Conservation (phyloP, 2,888 invertebrate species). For the Neuroscelio doddi region DNA sequence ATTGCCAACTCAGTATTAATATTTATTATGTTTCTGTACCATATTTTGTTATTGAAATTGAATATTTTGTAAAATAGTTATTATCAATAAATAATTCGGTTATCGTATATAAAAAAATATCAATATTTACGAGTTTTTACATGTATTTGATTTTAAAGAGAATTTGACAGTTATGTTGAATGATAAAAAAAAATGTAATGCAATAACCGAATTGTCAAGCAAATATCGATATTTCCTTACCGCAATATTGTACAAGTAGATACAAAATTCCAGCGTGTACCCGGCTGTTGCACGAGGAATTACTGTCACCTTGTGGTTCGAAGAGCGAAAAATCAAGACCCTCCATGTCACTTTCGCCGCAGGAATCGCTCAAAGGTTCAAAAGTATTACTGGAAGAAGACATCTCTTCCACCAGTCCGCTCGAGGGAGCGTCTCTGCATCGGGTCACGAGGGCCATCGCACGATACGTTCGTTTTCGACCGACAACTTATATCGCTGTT, state of each 20-base stretch:
- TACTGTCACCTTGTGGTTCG: slow-evolving; percentile 74
- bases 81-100: no score
- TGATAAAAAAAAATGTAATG: no score
- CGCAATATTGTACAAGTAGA: slow-evolving; percentile 66
- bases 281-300: slow-evolving; percentile 67
- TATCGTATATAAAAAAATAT: no score
- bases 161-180: no score
- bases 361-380: slow-evolving; percentile 77
- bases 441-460: slow-evolving; percentile 56
- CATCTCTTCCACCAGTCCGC: slow-evolving; percentile 45
- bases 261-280: slow-evolving; percentile 68
- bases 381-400: slow-evolving; percentile 67
- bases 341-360: slow-evolving; percentile 78
- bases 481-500: no score
- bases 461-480: slow-evolving; percentile 8
- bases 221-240: slow-evolving; percentile 56
- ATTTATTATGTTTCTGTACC: no score
- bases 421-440: slow-evolving; percentile 12
- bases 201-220: no score
- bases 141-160: no score
- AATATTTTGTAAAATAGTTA: no score
- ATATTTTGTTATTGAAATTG: no score
- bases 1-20: no score
- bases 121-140: no score
- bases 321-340: slow-evolving; percentile 79